Conservation (phyloP, 2,113 vertebrate genomes). For the Xiphias gladius region DNA sequence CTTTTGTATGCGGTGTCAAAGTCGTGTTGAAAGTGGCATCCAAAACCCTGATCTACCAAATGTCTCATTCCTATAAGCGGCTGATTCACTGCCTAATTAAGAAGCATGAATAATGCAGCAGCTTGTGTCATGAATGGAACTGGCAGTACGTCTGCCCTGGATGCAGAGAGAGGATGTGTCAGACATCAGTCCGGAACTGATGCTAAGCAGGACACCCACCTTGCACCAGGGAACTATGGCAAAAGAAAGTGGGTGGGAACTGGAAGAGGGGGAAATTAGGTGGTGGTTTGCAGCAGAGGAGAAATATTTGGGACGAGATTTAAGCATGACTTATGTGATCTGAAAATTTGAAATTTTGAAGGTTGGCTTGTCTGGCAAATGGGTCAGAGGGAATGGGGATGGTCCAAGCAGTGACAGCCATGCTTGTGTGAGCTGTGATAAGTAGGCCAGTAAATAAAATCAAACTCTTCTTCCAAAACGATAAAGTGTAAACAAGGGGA, state of each 20-base stretch:
- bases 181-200: conserved; percentile 46
- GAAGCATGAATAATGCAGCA: conserved; percentile 64
- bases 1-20: conserved; percentile 32
- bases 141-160: conserved; percentile 46
- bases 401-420: conserved; percentile 43
- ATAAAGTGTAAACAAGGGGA: conserved; percentile 8
- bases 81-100: conserved; percentile 64
- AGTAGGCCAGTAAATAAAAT: conserved; percentile 72
- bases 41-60: conserved; percentile 31
- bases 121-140: conserved; percentile 50
- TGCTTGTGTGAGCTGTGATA: conserved; percentile 51
- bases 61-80: conserved; percentile 51
- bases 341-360: conserved; percentile 57
- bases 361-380: conserved; percentile 64
- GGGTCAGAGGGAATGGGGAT: conserved; percentile 68
- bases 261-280: conserved; percentile 6
- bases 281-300: conserved; percentile 19
- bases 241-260: conserved; percentile 21
- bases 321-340: conserved; percentile 66
- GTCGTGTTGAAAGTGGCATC: conserved; percentile 37
- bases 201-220: conserved; percentile 46
- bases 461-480: conserved; percentile 24
- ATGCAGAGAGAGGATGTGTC: conserved; percentile 51
- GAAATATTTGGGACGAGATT: conserved; percentile 45
- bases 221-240: conserved; percentile 24